Evolutionary conservation across 1,140 invertebrate species (phyloP).

Genomic region (Choristoneura fumiferana): DNA sequence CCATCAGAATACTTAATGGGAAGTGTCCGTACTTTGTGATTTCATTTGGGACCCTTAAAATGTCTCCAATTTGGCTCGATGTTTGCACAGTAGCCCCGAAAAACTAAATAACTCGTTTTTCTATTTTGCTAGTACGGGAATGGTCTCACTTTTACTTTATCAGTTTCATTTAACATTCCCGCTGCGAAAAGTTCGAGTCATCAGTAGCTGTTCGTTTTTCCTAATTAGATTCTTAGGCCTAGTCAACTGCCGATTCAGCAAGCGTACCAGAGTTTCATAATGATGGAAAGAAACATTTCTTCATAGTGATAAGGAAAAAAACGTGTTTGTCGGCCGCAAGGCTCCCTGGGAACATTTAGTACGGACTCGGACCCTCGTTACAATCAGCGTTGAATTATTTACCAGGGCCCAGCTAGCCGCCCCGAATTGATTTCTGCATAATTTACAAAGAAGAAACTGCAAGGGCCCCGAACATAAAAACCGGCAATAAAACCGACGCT

Average conservation of each 20-base stretch:
- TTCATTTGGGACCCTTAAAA: conserved; percentile 50
- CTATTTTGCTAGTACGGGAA: no score
- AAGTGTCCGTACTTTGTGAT: conserved; percentile 36
- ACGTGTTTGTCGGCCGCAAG: conserved; percentile 41
- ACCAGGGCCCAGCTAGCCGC: conserved; percentile 49
- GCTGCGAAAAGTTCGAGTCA: background rate
- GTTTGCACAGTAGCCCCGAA: conserved; percentile 25
- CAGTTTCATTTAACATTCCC: background rate
- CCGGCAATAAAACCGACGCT: conserved; percentile 31
- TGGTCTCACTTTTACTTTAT: no score
- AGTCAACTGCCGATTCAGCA: conserved; percentile 5
- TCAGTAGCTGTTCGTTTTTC: background rate
- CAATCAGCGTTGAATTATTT: conserved; percentile 65
- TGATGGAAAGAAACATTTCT: conserved; percentile 46
- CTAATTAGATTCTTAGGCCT: conserved; percentile 7
- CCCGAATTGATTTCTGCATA: conserved; percentile 64
- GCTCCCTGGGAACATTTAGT: conserved; percentile 53
- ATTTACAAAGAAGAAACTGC: conserved; percentile 53
- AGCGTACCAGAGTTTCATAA: conserved; percentile 26
- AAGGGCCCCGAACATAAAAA: conserved; percentile 37
- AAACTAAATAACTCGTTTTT: background rate
- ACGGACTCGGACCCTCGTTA: conserved; percentile 55
- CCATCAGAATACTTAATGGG: conserved; percentile 54
- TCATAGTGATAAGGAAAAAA: conserved; percentile 50
- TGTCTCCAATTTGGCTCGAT: conserved; percentile 39